Evolutionary conservation across 2,113 vertebrate genomes (phyloP).

Genomic region (Eulemur macaco): DNA sequence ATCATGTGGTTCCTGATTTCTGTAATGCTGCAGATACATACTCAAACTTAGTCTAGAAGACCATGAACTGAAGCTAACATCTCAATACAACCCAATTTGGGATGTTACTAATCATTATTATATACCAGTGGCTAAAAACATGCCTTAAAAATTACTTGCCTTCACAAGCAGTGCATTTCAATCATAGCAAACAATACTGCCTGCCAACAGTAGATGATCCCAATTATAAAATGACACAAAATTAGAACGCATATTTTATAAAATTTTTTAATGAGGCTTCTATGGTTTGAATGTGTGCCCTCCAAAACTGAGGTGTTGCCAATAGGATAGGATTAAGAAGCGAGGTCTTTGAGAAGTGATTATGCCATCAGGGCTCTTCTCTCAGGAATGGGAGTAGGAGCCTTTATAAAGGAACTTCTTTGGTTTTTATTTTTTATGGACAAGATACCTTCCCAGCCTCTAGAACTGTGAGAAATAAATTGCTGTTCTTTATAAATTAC

Average conservation of each 20-base stretch:
- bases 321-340: not conserved
- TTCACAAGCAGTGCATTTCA: constrained; percentile 21
- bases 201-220: not conserved
- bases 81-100: not conserved
- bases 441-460: not conserved
- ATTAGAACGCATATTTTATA: not conserved
- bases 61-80: not conserved
- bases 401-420: not conserved
- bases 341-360: not conserved
- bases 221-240: not conserved
- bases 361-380: not conserved
- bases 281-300: not conserved
- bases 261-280: not conserved
- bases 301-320: not conserved
- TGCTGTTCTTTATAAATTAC: no score
- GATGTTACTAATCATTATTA: not conserved
- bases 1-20: not conserved
- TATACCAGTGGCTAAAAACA: not conserved
- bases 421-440: no score
- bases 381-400: not conserved
- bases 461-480: no score
- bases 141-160: not conserved
- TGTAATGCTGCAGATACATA: not conserved
- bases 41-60: not conserved
- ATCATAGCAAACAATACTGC: not conserved